phyloP scores from a whole-genome alignment of 2,797 vertebrate species.

The Salarias fasciatus region DNA sequence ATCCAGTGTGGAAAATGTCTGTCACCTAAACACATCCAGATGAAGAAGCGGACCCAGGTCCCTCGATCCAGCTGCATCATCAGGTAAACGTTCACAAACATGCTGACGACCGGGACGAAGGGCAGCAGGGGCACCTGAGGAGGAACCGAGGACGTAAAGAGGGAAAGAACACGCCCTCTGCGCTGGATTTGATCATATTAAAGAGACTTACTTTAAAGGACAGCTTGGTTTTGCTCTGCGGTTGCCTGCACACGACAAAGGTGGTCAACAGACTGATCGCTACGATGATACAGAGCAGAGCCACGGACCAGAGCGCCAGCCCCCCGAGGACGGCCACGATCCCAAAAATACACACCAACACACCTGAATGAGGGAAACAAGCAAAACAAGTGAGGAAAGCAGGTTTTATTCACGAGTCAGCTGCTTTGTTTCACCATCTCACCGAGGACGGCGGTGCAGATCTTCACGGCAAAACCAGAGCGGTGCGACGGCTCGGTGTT shows the following conservation, averaged over 20 bases:
- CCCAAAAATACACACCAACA: conserved; percentile 87
- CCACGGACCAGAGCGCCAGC: conserved; percentile 74
- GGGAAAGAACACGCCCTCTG: no score
- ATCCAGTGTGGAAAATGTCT: no score
- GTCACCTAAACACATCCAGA: conserved; percentile 94
- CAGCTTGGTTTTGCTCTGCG: conserved; percentile 93
- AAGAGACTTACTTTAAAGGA: conserved; percentile 89
- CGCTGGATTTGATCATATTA: no score
- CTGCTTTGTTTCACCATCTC: neutral
- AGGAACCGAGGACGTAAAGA: neutral
- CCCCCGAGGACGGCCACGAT: conserved; percentile 84
- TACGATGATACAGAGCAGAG: conserved; percentile 65
- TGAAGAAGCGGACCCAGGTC: conserved; percentile 92
- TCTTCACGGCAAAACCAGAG: conserved; percentile 87
- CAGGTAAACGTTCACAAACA: conserved; percentile 96
- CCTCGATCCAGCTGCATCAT: conserved; percentile 95
- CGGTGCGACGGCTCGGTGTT: conserved; percentile 85
- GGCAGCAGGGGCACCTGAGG: conserved; percentile 93
- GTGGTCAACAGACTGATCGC: conserved; percentile 72
- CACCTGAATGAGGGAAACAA: conserved; percentile 77
- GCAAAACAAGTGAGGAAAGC: neutral
- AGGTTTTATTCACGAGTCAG: no score
- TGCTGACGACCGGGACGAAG: conserved; percentile 89
- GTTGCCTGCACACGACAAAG: conserved; percentile 88
- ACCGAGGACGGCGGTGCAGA: conserved; percentile 88